These are phyloP conservation scores for Adelognathus sp. DNA, from an alignment of 2,888 invertebrate species.

Conservation along the genomic window DNA sequence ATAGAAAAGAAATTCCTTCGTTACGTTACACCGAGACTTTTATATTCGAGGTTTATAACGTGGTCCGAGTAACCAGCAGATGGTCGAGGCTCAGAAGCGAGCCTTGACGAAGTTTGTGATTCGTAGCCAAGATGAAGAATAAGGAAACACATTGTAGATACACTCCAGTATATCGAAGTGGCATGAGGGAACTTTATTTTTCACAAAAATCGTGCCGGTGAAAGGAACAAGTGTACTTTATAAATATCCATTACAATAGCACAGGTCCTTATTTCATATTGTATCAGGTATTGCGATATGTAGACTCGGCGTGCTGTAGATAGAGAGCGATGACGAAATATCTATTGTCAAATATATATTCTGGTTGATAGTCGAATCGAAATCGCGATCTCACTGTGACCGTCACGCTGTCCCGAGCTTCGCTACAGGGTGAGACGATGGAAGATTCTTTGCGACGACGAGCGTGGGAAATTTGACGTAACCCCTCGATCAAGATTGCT, in stretches of 20 bases:
- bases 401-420: conserved; percentile 27
- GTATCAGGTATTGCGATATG: conserved; percentile 1
- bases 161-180: not conserved
- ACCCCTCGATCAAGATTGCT: conserved; percentile 55
- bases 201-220: conserved; percentile 2
- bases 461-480: conserved; percentile 72
- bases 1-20: conserved; percentile 63
- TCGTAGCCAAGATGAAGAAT: not conserved
- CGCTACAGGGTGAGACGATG: conserved; percentile 53
- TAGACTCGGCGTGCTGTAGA: conserved; percentile 1
- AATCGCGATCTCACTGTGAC: conserved; percentile 35
- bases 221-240: conserved; percentile 33
- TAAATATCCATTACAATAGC: not conserved
- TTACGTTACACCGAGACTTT: conserved; percentile 63
- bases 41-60: conserved; percentile 60
- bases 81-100: conserved; percentile 4
- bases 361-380: not conserved
- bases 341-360: not conserved
- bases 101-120: not conserved
- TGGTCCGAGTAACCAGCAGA: conserved; percentile 38
- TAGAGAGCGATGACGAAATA: conserved; percentile 13
- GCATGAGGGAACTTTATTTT: not conserved
- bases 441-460: conserved; percentile 26
- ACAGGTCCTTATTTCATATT: not conserved
- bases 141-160: conserved; percentile 5